A percentile compares a stretch with the other conserved stretches of the same genome.
phyloP scores from a whole-genome alignment of 2,113 vertebrate species.

The Eurystomus gularis region DNA sequence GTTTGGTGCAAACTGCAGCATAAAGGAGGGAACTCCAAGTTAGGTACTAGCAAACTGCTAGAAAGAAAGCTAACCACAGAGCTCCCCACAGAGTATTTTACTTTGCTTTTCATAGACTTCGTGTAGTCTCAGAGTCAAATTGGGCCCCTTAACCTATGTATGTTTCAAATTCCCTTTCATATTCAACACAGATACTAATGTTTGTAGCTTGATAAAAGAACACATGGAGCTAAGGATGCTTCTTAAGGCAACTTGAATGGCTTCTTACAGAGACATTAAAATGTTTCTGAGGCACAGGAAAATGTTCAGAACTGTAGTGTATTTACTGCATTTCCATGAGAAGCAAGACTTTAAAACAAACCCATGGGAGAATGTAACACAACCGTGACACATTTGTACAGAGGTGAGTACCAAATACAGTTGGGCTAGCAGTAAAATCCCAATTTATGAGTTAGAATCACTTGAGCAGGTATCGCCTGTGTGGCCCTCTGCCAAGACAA shows the following conservation, averaged over 20 bases:
- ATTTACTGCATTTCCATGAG: neutral
- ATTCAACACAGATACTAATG: neutral
- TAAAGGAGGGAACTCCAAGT: neutral
- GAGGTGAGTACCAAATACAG: neutral
- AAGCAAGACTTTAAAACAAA: neutral
- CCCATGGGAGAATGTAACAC: neutral
- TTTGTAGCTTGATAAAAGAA: neutral
- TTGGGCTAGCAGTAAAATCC: neutral
- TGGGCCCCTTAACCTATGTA: neutral
- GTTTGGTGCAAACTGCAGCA: neutral
- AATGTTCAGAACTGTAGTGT: neutral
- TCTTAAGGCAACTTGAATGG: neutral
- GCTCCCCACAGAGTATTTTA: neutral
- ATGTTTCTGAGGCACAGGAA: neutral
- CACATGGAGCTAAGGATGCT: neutral
- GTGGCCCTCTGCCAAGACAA: neutral
- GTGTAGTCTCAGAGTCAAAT: neutral
- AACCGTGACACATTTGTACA: neutral
- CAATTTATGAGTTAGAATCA: neutral
- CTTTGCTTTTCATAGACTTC: neutral
- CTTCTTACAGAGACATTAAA: neutral
- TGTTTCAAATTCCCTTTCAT: neutral
- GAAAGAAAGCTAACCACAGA: neutral
- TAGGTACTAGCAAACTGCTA: neutral
- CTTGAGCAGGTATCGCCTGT: neutral